Base-by-base conservation (phyloP, 1,140 invertebrate genomes). In the Scaptomyza pallida region DNA sequence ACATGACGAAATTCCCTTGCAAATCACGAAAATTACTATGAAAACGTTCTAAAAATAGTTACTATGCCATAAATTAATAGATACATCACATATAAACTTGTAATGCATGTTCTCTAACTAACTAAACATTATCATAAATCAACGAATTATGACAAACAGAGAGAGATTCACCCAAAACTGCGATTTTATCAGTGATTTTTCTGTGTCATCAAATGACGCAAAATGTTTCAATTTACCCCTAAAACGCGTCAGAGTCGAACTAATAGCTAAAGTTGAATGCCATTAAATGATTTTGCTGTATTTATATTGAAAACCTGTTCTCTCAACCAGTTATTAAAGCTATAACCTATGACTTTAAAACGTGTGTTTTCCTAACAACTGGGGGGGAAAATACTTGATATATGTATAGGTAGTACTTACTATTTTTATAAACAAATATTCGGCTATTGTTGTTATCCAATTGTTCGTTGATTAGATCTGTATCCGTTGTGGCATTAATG, bases 391-490 rank as follows among this genome's bases (percentile, higher is more conserved):
- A 35, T 35, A 3, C 10, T 9, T 9, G 26, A 8, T 30, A 9
- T 8, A n/a, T n/a, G n/a, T n/a, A n/a, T n/a, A n/a, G n/a, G n/a
- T 2, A 45, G 26, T 65, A 88, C 82, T 88, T 56, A 88, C 82
- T 67, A 62, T 89, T 88, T 8, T 88, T 88, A 41, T 88, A 88
- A 35, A 77, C 71, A 72, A 76, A 59, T 60, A 82, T 82, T 48
- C 73, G 26, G 26, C 26, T 30, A 30, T 30, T 67, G 12, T 67
- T 82, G 56, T 82, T 89, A 44, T 73, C 54, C 30, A 68, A 47
- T 43, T 51, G 63, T 1, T 80, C 74, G 15, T 44, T 51, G 16
- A 70, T 74, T 3, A 70, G 16, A 26, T 74, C 69, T 12, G 64
- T 45, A 13, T 78, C 81, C 41, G 61, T 51, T 21, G 76, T 78